phyloP scores from a whole-genome alignment of 1,140 invertebrate species.

The Chionoecetes opilio region DNA sequence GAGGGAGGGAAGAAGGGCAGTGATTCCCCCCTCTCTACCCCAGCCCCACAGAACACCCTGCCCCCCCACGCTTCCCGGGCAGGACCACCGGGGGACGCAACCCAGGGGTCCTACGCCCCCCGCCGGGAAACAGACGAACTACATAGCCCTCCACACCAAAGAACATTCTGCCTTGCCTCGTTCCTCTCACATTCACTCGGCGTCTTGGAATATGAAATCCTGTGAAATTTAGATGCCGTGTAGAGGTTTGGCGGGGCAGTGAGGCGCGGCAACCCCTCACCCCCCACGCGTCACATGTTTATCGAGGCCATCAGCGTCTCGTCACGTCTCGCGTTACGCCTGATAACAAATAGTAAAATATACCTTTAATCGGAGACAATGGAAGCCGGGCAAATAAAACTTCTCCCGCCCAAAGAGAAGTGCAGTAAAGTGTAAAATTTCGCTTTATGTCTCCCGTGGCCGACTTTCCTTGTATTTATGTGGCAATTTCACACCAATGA shows the following conservation, averaged over 20 bases:
- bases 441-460: slow-evolving; percentile 47
- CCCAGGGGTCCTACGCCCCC: slow-evolving; percentile 60
- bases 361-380: slow-evolving; percentile 73
- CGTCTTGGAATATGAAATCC: slow-evolving; percentile 64
- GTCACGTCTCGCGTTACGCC: slow-evolving; percentile 60
- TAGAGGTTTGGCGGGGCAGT: not conserved
- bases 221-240: not conserved
- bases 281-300: slow-evolving; percentile 28
- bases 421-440: slow-evolving; percentile 61
- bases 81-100: slow-evolving; percentile 63
- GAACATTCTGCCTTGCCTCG: slow-evolving; percentile 53
- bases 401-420: slow-evolving; percentile 41
- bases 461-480: slow-evolving; percentile 55
- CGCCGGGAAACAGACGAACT: slow-evolving; percentile 74
- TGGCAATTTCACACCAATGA: slow-evolving; percentile 56
- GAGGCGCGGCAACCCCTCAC: not conserved
- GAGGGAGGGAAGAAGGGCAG: not conserved
- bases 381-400: slow-evolving; percentile 56
- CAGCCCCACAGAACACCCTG: not conserved
- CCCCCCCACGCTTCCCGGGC: not conserved
- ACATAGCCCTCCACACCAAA: slow-evolving; percentile 71
- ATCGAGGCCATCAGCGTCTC: slow-evolving; percentile 43
- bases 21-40: not conserved
- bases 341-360: slow-evolving; percentile 77
- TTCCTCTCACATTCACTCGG: slow-evolving; percentile 65